phyloP scores from a whole-genome alignment of 2,888 invertebrate genomes.

The Limenitis camilla region DNA sequence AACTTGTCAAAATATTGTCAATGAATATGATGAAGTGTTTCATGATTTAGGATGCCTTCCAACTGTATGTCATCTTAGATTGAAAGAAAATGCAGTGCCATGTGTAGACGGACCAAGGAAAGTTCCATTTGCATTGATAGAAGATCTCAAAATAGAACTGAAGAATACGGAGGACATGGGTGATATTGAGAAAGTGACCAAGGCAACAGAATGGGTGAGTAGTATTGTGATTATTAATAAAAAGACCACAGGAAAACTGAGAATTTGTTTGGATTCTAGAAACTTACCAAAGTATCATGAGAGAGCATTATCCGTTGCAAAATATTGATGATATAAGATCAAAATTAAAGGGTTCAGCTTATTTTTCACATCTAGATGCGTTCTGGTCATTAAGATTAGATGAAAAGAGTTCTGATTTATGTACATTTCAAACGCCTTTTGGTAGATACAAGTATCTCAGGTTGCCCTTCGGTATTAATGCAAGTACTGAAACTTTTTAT shows the following conservation, averaged over 20 bases:
- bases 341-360: constrained; percentile 16
- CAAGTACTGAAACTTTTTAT: constrained; percentile 24
- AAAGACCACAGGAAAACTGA: constrained; percentile 19
- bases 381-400: constrained; percentile 23
- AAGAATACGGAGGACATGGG: constrained; percentile 6
- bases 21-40: too few relatives aligned
- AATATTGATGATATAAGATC: constrained; percentile 23
- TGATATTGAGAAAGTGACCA: constrained; percentile 15
- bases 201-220: constrained; percentile 24
- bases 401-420: constrained; percentile 18
- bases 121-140: constrained; percentile 12
- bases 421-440: constrained; percentile 26
- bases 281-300: constrained; percentile 20
- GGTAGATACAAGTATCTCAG: constrained; percentile 21
- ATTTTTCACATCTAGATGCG: constrained; percentile 24
- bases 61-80: too few relatives aligned
- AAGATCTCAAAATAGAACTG: constrained; percentile 17
- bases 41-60: too few relatives aligned
- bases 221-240: constrained; percentile 18
- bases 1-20: too few relatives aligned
- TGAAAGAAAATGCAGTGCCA: too few relatives aligned
- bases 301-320: constrained; percentile 22
- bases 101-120: too few relatives aligned
- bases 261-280: constrained; percentile 22
- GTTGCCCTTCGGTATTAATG: constrained; percentile 24